Evolutionary conservation across 2,888 invertebrate species (phyloP).

Genomic region (Hybos culiciformis): DNA sequence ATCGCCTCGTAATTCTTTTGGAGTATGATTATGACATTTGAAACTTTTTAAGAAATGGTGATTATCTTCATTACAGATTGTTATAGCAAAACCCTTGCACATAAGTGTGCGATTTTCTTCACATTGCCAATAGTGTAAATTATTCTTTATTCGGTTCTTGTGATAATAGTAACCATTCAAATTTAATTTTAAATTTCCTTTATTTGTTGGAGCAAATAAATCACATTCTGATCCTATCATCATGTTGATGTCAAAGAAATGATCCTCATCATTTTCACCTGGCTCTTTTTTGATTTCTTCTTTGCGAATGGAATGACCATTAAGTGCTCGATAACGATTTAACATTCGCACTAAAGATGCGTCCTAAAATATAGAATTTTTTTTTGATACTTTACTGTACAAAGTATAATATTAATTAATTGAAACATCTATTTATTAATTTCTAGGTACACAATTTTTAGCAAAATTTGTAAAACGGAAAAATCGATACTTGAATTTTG

Average conservation of each 20-base stretch:
- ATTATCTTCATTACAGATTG: not conserved
- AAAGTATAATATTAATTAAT: too few species aligned
- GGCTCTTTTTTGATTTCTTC: not conserved
- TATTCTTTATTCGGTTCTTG: conserved; percentile 1
- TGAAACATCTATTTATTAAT: too few species aligned
- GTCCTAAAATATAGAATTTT: too few species aligned
- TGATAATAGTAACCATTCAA: conserved; percentile 1
- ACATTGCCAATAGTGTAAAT: conserved; percentile 1
- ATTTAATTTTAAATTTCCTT: conserved; percentile 1
- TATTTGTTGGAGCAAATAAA: conserved; percentile 1
- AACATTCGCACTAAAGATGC: too few species aligned
- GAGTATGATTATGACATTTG: not conserved
- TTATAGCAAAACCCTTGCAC: not conserved
- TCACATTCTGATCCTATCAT: not conserved
- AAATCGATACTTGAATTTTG: too few species aligned
- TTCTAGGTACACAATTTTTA: too few species aligned
- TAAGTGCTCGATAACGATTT: not conserved
- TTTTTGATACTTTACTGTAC: too few species aligned
- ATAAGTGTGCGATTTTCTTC: not conserved
- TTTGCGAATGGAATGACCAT: not conserved
- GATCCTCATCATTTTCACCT: not conserved
- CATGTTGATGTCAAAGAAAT: not conserved
- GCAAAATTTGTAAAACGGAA: too few species aligned
- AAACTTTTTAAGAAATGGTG: not conserved
- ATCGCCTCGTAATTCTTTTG: not conserved